Conservation (phyloP, 1,140 invertebrate genomes). For the Thalassaphorura encarpata region DNA sequence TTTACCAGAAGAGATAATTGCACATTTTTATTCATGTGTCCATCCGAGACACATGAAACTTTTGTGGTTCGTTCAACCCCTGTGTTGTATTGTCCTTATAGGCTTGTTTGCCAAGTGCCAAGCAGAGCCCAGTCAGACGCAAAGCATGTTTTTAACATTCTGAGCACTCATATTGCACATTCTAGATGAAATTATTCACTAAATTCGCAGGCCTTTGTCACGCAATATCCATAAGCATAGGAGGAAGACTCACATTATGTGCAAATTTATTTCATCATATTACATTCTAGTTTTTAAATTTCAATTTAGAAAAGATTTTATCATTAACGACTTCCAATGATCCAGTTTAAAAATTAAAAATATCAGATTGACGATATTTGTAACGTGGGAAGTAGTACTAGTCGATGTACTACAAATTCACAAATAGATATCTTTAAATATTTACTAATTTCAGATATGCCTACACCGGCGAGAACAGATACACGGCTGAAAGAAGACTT, state of each 20-base stretch:
- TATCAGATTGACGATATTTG: neutral
- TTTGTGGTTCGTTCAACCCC: neutral
- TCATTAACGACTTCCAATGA: neutral
- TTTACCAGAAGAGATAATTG: too few relatives aligned
- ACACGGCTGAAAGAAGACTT: conserved; percentile 23
- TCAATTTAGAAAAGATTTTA: neutral
- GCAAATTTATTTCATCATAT: neutral
- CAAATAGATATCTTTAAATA: neutral
- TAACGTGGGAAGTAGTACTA: neutral
- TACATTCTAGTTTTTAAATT: neutral
- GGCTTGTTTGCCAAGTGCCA: neutral
- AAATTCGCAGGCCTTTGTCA: too few relatives aligned
- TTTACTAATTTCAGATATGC: conserved; percentile 23
- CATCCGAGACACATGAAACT: conserved; percentile 3
- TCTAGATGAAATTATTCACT: too few relatives aligned
- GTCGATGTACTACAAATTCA: neutral
- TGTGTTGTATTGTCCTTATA: neutral
- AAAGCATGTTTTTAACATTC: neutral
- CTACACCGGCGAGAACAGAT: conserved; percentile 30
- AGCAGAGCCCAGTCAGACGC: neutral
- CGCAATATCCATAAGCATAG: too few relatives aligned
- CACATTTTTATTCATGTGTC: too few relatives aligned
- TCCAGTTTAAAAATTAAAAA: too few relatives aligned
- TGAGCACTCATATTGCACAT: too few relatives aligned
- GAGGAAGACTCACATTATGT: neutral